Evolutionary conservation across 2,797 vertebrate genomes (phyloP).

Genomic region (Etheostoma perlongum): DNA sequence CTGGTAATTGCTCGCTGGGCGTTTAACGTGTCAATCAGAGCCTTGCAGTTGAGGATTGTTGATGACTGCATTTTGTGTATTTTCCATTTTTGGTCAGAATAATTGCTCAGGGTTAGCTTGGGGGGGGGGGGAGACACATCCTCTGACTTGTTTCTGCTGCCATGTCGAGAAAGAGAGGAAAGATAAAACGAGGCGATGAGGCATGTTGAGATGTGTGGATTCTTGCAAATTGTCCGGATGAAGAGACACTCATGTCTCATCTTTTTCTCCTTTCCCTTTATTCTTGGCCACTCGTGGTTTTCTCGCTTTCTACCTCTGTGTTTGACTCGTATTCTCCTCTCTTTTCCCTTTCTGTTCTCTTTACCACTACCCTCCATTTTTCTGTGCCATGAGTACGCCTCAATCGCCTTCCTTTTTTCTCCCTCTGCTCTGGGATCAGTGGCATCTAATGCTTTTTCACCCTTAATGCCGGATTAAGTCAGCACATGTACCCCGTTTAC

Average conservation of each 20-base stretch:
- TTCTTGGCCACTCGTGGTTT: neutral
- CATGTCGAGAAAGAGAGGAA: constrained; percentile 12
- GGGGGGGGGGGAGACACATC: neutral
- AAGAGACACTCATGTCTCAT: constrained; percentile 66
- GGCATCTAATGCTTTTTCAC: constrained; percentile 70
- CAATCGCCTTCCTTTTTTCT: constrained; percentile 15
- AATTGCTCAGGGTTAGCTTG: constrained; percentile 29
- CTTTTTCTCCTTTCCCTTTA: constrained; percentile 4
- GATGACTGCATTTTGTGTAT: constrained; percentile 12
- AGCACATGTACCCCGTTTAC: constrained; percentile 70
- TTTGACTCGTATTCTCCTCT: constrained; percentile 8
- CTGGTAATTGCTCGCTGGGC: constrained; percentile 29
- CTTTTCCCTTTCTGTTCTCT: neutral
- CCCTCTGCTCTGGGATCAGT: constrained; percentile 62
- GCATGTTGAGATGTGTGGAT: constrained; percentile 47
- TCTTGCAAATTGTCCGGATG: constrained; percentile 68
- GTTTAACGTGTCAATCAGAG: constrained; percentile 14
- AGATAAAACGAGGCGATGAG: constrained; percentile 26
- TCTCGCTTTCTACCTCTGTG: neutral
- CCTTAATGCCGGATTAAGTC: constrained; percentile 75
- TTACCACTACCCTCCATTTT: neutral
- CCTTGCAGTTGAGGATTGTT: constrained; percentile 3
- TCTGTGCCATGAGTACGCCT: constrained; percentile 25
- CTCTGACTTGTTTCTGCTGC: constrained; percentile 24
- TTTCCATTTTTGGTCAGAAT: constrained; percentile 35